A percentile compares a stretch with the other conserved stretches of the same genome.
Conservation (phyloP, 2,888 invertebrate species). For the Caenorhabditis sulstoni region DNA sequence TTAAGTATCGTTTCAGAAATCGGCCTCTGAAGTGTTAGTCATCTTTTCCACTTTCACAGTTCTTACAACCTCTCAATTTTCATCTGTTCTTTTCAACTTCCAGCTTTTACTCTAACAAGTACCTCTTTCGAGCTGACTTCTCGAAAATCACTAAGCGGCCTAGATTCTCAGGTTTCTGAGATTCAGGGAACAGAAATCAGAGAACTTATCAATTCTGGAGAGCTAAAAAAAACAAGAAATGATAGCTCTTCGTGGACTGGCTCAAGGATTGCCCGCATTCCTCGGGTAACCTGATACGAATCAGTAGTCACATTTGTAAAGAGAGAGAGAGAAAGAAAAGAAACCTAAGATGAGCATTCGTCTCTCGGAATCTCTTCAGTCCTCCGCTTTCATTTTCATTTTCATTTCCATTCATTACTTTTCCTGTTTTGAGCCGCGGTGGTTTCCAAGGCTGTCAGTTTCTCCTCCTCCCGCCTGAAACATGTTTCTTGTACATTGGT, state of each 20-base stretch:
- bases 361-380: slow-evolving; percentile 25
- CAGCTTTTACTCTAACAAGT: no score
- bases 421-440: not conserved
- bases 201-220: no score
- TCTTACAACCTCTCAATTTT: no score
- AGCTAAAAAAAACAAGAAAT: not conserved
- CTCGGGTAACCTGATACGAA: slow-evolving; percentile 56
- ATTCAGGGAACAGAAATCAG: no score
- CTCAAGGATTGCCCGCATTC: slow-evolving; percentile 36
- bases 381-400: slow-evolving; percentile 27
- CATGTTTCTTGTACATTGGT: no score
- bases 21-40: not conserved
- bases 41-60: not conserved
- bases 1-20: not conserved
- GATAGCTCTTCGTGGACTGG: slow-evolving; percentile 19
- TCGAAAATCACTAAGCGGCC: no score
- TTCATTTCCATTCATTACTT: slow-evolving; percentile 29
- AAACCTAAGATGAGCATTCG: slow-evolving; percentile 59
- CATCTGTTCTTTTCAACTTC: no score
- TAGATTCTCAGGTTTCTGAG: no score
- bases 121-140: no score
- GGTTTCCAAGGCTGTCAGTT: no score
- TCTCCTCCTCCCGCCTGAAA: no score
- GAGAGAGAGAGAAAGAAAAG: slow-evolving; percentile 44
- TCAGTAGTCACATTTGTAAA: slow-evolving; percentile 62